A percentile compares a stretch with the other conserved stretches of the same genome.
Evolutionary conservation across 2,888 invertebrate species (phyloP).

Genomic region (Melikaiella ostensackeni): DNA sequence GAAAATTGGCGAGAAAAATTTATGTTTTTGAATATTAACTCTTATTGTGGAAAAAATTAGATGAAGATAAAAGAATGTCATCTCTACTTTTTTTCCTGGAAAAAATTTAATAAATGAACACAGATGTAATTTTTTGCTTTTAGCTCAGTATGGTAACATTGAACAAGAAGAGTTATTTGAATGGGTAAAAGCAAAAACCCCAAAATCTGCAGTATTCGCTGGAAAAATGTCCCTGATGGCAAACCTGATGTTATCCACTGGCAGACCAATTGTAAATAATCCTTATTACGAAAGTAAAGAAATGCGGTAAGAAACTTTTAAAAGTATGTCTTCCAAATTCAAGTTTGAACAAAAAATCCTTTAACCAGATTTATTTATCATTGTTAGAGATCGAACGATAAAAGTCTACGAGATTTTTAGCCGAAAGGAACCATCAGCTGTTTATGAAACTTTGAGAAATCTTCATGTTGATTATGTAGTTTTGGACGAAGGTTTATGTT

Average conservation of each 20-base stretch:
- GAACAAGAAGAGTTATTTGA: slow-evolving; percentile 87
- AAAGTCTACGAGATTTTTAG: slow-evolving; percentile 90
- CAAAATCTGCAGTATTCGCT: slow-evolving; percentile 86
- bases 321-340: slow-evolving; percentile 21
- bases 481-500: slow-evolving; percentile 85
- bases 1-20: too few relatives aligned
- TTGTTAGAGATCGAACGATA: slow-evolving; percentile 86
- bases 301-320: slow-evolving; percentile 81
- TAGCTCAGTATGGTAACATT: slow-evolving; percentile 85
- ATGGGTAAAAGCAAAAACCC: slow-evolving; percentile 85
- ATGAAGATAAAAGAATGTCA: too few relatives aligned
- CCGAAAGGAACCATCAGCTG: slow-evolving; percentile 83
- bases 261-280: slow-evolving; percentile 89
- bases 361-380: slow-evolving; percentile 24
- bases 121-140: slow-evolving; percentile 2
- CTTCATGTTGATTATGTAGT: slow-evolving; percentile 87
- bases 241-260: slow-evolving; percentile 86
- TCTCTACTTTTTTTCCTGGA: too few relatives aligned
- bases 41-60: too few relatives aligned
- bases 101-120: not conserved
- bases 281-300: slow-evolving; percentile 91
- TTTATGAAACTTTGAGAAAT: slow-evolving; percentile 83
- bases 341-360: not conserved
- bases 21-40: too few relatives aligned
- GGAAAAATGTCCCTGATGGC: slow-evolving; percentile 93